A percentile compares a stretch with the other conserved stretches of the same genome.
Evolutionary conservation across 2,113 vertebrate species (phyloP).

Genomic region (Saguinus midas): DNA sequence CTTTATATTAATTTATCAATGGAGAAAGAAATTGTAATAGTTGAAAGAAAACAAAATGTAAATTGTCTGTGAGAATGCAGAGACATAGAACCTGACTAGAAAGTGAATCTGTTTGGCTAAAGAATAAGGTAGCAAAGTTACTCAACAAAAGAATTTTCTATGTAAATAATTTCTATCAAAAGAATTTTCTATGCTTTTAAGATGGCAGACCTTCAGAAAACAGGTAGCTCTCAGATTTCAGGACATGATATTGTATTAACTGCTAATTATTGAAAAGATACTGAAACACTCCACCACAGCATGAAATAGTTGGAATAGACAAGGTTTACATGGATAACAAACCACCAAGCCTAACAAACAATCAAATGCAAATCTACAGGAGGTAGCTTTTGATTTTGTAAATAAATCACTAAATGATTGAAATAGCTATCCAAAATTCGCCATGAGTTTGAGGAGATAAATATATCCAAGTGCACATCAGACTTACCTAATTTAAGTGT

Average conservation of each 20-base stretch:
- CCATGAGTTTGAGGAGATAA: not conserved
- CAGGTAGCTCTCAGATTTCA: not conserved
- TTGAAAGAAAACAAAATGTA: not conserved
- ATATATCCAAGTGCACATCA: not conserved
- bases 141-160: not conserved
- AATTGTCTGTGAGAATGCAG: not conserved
- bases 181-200: not conserved
- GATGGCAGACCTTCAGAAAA: not conserved
- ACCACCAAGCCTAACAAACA: not conserved
- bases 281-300: not conserved
- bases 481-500: not conserved
- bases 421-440: not conserved
- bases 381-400: not conserved
- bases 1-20: not conserved
- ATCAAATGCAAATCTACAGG: not conserved
- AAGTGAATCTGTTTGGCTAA: not conserved
- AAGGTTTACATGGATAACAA: not conserved
- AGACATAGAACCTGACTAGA: not conserved
- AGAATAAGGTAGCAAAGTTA: not conserved
- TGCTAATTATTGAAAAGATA: not conserved
- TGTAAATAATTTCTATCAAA: not conserved
- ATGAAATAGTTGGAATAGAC: not conserved
- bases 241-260: not conserved
- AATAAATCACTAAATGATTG: not conserved
- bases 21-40: not conserved